These are phyloP conservation scores for Acropternis orthonyx DNA, from an alignment of 2,797 vertebrate species.

Conservation along the genomic window DNA sequence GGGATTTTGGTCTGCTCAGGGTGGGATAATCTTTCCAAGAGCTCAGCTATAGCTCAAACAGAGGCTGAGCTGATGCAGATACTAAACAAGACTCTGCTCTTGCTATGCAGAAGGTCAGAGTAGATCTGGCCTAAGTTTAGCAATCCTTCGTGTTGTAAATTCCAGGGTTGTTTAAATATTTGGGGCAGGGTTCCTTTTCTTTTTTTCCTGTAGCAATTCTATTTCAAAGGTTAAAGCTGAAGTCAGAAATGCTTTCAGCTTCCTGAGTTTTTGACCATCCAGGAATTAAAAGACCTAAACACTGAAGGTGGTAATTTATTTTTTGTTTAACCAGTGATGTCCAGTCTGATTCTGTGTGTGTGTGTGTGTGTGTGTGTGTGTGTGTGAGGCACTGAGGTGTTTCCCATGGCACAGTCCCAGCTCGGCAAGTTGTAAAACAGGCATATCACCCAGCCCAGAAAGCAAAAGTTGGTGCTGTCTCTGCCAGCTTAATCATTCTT, in stretches of 20 bases:
- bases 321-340: not conserved
- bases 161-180: conserved; percentile 44
- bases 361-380: not conserved
- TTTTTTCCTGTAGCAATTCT: not conserved
- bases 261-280: not conserved
- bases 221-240: conserved; percentile 30
- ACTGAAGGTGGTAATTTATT: not conserved
- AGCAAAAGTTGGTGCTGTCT: conserved; percentile 29
- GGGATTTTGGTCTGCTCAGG: not conserved
- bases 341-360: not conserved
- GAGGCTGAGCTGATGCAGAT: conserved; percentile 8
- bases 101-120: conserved; percentile 22
- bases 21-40: not conserved
- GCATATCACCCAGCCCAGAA: not conserved
- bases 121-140: conserved; percentile 17
- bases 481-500: conserved; percentile 28
- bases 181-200: not conserved
- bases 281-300: not conserved
- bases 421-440: not conserved
- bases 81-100: not conserved
- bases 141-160: conserved; percentile 44
- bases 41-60: not conserved
- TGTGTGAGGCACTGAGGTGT: not conserved
- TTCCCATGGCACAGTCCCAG: not conserved
- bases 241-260: conserved; percentile 17